These are phyloP conservation scores for Brachypalpus laphriformis DNA, from an alignment of 2,888 invertebrate genomes.

Conservation along the genomic window DNA sequence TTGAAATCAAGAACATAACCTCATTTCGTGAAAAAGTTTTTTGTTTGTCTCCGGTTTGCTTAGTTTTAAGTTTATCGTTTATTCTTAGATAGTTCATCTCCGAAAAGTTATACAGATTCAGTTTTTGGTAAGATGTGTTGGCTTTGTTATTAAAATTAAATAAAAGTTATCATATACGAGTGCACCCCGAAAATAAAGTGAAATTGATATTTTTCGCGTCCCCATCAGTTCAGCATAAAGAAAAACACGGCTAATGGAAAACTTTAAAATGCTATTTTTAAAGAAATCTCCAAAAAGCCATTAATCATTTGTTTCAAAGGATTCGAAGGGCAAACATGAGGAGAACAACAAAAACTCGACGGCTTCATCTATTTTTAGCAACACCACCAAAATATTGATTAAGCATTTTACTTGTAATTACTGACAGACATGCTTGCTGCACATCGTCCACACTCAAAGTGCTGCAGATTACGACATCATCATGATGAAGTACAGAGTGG, in stretches of 20 bases:
- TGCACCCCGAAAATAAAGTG: not conserved
- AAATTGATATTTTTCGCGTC: not conserved
- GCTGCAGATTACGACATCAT: slow-evolving; percentile 61
- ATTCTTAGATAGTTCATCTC: not conserved
- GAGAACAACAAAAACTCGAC: not conserved
- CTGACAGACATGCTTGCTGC: slow-evolving; percentile 20
- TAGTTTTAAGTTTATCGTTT: not conserved
- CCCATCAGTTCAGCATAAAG: not conserved
- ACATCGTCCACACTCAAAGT: slow-evolving; percentile 22
- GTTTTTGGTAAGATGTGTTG: not conserved
- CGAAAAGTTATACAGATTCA: not conserved
- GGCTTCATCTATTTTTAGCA: slow-evolving; percentile 46
- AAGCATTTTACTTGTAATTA: slow-evolving; percentile 27
- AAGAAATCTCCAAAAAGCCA: not conserved
- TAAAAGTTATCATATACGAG: not conserved
- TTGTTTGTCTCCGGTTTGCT: slow-evolving; percentile 7
- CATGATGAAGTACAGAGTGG: not conserved
- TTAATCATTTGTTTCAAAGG: slow-evolving; percentile 36
- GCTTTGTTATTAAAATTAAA: not conserved
- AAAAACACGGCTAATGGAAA: not conserved
- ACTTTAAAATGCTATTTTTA: not conserved
- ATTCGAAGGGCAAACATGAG: slow-evolving; percentile 19
- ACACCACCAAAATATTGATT: slow-evolving; percentile 64
- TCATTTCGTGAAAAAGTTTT: slow-evolving; percentile 27
- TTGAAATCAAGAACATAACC: slow-evolving; percentile 46